Evolutionary conservation across 2,888 invertebrate genomes (phyloP).

Genomic region (Platycheirus albimanus): DNA sequence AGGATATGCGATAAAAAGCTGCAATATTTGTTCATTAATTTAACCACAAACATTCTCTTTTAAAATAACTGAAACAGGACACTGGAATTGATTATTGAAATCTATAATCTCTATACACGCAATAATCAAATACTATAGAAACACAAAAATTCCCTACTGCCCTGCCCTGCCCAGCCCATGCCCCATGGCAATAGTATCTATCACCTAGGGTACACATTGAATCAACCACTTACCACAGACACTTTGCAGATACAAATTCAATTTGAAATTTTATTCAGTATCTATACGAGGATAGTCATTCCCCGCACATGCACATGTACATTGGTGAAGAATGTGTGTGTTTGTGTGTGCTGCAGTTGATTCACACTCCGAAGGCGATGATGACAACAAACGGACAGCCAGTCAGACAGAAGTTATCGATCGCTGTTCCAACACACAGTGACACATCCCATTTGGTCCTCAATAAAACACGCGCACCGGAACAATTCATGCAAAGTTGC

Average conservation of each 20-base stretch:
- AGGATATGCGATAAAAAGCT: not conserved
- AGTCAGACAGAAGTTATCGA: constrained; percentile 46
- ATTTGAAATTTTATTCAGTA: constrained; percentile 60
- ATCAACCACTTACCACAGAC: constrained; percentile 33
- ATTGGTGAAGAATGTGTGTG: no score
- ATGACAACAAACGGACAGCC: constrained; percentile 57
- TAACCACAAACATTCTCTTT: constrained; percentile 1
- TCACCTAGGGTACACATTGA: constrained; percentile 13
- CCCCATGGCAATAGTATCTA: constrained; percentile 7
- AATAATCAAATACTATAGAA: constrained; percentile 18
- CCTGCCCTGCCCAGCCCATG: no score
- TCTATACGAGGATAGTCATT: constrained; percentile 4
- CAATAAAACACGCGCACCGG: constrained; percentile 22
- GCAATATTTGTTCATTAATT: constrained; percentile 1
- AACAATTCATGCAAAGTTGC: constrained; percentile 64
- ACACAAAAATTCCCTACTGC: constrained; percentile 3
- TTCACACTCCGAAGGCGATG: constrained; percentile 29
- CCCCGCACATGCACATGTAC: constrained; percentile 20
- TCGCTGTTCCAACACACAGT: constrained; percentile 41
- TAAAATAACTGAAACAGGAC: not conserved
- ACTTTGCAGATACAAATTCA: constrained; percentile 65
- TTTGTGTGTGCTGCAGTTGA: constrained; percentile 18
- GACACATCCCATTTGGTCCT: constrained; percentile 27
- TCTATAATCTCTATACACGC: not conserved
- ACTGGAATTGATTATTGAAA: not conserved